These are phyloP conservation scores for Pygoscelis antarcticus DNA, from an alignment of 2,113 vertebrate genomes.

Conservation along the genomic window DNA sequence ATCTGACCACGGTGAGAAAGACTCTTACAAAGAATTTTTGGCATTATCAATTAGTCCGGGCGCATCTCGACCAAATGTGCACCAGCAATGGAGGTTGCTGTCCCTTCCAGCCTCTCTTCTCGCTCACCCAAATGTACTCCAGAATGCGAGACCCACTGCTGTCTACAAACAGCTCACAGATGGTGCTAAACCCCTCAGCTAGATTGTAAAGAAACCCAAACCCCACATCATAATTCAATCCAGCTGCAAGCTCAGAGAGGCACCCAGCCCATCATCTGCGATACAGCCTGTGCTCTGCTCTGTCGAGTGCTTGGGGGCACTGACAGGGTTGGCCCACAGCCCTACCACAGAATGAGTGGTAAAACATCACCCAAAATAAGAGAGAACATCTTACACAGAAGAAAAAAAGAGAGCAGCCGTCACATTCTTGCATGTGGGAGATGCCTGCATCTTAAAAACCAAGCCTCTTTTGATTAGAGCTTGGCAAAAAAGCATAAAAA, in stretches of 20 bases:
- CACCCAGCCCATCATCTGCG: not conserved
- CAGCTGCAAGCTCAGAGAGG: not conserved
- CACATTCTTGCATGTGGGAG: not conserved
- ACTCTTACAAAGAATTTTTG: not conserved
- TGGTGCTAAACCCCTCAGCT: not conserved
- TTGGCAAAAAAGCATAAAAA: not conserved
- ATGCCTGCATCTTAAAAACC: not conserved
- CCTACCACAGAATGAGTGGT: not conserved
- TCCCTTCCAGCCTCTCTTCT: not conserved
- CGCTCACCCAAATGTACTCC: not conserved
- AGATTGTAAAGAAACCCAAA: not conserved
- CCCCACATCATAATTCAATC: not conserved
- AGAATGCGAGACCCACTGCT: accelerated
- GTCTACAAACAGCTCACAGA: not conserved
- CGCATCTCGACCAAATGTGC: accelerated
- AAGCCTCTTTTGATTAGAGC: not conserved
- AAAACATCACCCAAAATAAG: not conserved
- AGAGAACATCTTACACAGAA: not conserved
- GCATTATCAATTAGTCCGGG: not conserved
- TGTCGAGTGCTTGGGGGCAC: not conserved
- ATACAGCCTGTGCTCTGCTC: not conserved
- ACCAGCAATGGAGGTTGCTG: accelerated
- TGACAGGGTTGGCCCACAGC: not conserved
- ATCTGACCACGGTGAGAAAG: not conserved
- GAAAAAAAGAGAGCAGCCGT: not conserved